Percentiles rank a stretch among this genome's conserved stretches.
Evolutionary conservation across 2,113 vertebrate species (phyloP).

Genomic region (Petrocephalus zakoni): DNA sequence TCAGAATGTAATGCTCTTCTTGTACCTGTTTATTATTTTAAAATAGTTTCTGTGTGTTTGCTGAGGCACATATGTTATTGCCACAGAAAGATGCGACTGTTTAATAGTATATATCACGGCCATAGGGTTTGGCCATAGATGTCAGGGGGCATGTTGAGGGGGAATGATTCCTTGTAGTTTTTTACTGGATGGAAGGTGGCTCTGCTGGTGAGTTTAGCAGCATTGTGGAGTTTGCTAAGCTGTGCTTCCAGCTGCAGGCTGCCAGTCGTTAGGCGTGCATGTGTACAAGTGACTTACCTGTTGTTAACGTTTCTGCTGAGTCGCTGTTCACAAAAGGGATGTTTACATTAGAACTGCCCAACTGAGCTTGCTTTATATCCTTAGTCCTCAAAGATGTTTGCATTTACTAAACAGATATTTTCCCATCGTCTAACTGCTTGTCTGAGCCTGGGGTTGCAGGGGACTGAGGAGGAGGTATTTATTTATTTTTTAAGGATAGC

Average conservation of each 20-base stretch:
- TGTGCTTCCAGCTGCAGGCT: not conserved
- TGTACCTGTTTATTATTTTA: too few species aligned
- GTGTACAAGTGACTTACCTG: not conserved
- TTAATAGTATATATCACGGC: too few species aligned
- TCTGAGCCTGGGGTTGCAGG: not conserved
- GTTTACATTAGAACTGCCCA: not conserved
- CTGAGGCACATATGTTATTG: too few species aligned
- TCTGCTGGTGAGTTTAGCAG: not conserved
- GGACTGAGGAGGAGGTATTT: too few species aligned
- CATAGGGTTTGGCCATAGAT: slow-evolving; percentile 10
- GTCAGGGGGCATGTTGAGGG: too few species aligned
- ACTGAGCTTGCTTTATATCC: not conserved
- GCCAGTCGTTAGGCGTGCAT: not conserved
- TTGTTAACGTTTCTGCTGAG: not conserved
- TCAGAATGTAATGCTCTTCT: too few species aligned
- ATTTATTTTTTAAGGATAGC: not conserved
- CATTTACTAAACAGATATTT: not conserved
- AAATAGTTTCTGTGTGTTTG: too few species aligned
- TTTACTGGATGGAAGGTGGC: not conserved
- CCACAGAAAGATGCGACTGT: too few species aligned
- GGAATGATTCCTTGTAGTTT: not conserved
- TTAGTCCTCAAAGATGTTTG: not conserved
- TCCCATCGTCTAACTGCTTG: not conserved
- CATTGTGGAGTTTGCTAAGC: not conserved
- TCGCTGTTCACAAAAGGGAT: not conserved